phyloP scores from a whole-genome alignment of 2,113 vertebrate genomes.

The Syrmaticus mikado region DNA sequence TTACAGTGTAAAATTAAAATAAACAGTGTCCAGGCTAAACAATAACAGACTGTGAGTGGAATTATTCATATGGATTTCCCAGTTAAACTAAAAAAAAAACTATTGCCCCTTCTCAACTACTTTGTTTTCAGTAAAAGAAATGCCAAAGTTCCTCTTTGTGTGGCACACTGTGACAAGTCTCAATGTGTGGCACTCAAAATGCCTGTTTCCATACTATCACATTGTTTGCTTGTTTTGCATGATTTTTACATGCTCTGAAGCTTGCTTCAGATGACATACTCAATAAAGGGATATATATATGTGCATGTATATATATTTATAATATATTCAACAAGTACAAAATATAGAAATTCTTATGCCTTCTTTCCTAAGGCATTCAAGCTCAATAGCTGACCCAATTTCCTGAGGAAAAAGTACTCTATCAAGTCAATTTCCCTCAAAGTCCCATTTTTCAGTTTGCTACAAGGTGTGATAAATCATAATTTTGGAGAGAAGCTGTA shows the following conservation, averaged over 20 bases:
- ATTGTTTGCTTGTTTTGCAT: neutral
- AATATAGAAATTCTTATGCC: neutral
- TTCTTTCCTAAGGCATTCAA: neutral
- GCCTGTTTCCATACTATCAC: neutral
- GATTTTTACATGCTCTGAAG: neutral
- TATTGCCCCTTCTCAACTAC: neutral
- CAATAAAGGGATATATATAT: neutral
- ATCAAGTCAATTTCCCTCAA: neutral
- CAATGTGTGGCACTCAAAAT: neutral
- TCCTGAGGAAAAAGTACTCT: neutral
- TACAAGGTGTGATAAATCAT: slow-evolving; percentile 34
- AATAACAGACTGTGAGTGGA: neutral
- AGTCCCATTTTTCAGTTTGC: slow-evolving; percentile 36
- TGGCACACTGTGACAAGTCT: too few species aligned
- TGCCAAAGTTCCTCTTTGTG: neutral
- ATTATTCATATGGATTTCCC: neutral
- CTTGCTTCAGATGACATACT: neutral
- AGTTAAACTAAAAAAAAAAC: neutral
- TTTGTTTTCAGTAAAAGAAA: neutral
- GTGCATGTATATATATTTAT: too few species aligned
- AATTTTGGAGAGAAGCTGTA: slow-evolving; percentile 27
- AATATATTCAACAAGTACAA: neutral
- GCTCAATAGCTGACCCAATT: neutral
- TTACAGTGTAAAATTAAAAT: neutral
- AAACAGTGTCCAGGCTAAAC: neutral